Evolutionary conservation across 1,140 invertebrate species (phyloP).

Genomic region (Medauroidea extradentata): DNA sequence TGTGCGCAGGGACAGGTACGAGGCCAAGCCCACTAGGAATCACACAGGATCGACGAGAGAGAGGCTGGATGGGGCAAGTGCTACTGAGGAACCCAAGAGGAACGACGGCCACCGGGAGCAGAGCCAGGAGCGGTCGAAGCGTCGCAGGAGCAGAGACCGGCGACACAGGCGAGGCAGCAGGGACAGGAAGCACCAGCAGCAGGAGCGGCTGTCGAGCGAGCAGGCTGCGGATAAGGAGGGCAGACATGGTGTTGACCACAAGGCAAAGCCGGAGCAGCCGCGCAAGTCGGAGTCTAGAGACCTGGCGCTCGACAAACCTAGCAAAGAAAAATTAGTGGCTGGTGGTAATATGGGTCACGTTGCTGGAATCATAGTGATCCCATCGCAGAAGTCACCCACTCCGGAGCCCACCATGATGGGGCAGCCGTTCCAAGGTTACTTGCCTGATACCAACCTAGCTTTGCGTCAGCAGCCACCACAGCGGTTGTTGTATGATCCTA

Average conservation of each 20-base stretch:
- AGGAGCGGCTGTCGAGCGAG: neutral
- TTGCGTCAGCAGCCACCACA: conserved; percentile 28
- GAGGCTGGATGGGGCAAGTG: too few relatives aligned
- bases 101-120: neutral
- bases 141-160: neutral
- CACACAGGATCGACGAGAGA: too few relatives aligned
- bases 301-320: too few relatives aligned
- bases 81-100: too few relatives aligned
- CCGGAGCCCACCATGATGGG: neutral
- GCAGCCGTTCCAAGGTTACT: neutral
- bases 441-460: conserved; percentile 11
- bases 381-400: neutral
- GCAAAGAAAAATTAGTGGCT: too few relatives aligned
- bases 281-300: neutral
- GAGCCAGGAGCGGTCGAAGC: conserved; percentile 4
- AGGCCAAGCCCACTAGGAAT: too few relatives aligned
- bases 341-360: neutral
- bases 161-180: conserved; percentile 22
- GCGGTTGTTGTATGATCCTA: conserved; percentile 58
- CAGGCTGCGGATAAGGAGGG: neutral
- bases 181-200: conserved; percentile 28
- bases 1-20: neutral
- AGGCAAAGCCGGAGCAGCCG: neutral
- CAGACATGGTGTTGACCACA: neutral
- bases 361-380: conserved; percentile 5